Evolutionary conservation across 2,888 invertebrate genomes (phyloP).

Genomic region (Zootermopsis nevadensis): DNA sequence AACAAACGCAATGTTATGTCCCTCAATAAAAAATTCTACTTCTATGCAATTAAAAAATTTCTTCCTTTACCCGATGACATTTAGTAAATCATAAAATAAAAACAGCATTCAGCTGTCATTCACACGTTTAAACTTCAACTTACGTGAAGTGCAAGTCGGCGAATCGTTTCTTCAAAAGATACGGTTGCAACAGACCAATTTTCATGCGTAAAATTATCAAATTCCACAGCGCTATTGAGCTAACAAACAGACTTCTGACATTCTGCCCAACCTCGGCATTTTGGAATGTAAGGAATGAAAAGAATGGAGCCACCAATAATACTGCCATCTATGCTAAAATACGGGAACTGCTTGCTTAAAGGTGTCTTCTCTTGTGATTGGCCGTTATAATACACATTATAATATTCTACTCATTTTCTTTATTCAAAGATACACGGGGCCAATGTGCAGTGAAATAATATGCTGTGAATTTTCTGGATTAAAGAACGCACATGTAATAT

Average conservation of each 20-base stretch:
- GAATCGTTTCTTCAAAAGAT: slow-evolving; percentile 23
- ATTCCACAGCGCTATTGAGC: slow-evolving; percentile 50
- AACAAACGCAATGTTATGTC: neutral
- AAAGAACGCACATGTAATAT: neutral
- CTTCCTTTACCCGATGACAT: slow-evolving; percentile 30
- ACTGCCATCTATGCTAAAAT: slow-evolving; percentile 49
- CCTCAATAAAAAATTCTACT: neutral
- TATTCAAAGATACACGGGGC: neutral
- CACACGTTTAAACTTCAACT: slow-evolving; percentile 41
- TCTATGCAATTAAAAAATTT: slow-evolving; percentile 3
- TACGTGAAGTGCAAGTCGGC: slow-evolving; percentile 28
- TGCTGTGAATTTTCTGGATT: neutral
- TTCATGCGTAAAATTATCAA: slow-evolving; percentile 40
- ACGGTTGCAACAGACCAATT: slow-evolving; percentile 13
- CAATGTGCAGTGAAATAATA: neutral
- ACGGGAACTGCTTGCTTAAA: slow-evolving; percentile 44
- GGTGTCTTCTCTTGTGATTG: slow-evolving; percentile 18
- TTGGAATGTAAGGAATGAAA: slow-evolving; percentile 56
- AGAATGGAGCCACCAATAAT: slow-evolving; percentile 53
- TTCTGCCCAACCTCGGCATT: slow-evolving; percentile 55
- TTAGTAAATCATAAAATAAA: slow-evolving; percentile 34
- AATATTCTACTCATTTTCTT: neutral
- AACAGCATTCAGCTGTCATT: slow-evolving; percentile 30
- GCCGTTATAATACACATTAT: neutral
- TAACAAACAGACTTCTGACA: slow-evolving; percentile 53